These are phyloP conservation scores for Drosophila orosa DNA, from an alignment of 1,140 invertebrate genomes.

Conservation along the genomic window DNA sequence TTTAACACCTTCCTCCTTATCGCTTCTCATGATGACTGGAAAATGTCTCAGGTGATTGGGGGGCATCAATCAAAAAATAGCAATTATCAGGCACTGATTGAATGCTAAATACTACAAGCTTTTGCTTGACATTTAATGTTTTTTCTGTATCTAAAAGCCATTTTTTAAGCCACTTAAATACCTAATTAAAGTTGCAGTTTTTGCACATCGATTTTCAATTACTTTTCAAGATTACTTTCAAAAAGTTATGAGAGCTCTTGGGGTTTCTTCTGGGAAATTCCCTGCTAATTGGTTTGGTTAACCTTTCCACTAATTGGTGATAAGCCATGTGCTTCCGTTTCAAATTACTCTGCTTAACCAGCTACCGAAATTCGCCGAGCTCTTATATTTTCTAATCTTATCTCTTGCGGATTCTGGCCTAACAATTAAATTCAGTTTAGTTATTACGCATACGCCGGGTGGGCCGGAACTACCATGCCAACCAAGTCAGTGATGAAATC, in stretches of 20 bases:
- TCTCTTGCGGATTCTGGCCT: conserved; percentile 1
- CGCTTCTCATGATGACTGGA: conserved; percentile 15
- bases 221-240: background rate
- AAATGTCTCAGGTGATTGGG: conserved; percentile 18
- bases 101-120: background rate
- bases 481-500: conserved; percentile 47
- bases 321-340: conserved; percentile 33
- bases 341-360: conserved; percentile 21
- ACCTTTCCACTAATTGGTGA: conserved; percentile 46
- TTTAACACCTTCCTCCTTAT: background rate
- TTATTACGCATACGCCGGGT: conserved; percentile 57
- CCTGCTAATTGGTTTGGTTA: conserved; percentile 33
- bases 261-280: background rate
- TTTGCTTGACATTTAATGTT: background rate
- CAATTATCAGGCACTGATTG: background rate
- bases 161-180: background rate
- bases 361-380: conserved; percentile 29
- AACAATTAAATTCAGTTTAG: conserved; percentile 42
- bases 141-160: background rate
- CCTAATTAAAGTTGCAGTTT: background rate
- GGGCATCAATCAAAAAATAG: conserved; percentile 11
- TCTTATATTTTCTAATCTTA: conserved; percentile 46
- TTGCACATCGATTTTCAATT: conserved; percentile 40
- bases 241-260: conserved; percentile 17
- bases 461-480: conserved; percentile 21